These are phyloP conservation scores for Catocala fraxini DNA, from an alignment of 2,888 invertebrate species.

Conservation along the genomic window DNA sequence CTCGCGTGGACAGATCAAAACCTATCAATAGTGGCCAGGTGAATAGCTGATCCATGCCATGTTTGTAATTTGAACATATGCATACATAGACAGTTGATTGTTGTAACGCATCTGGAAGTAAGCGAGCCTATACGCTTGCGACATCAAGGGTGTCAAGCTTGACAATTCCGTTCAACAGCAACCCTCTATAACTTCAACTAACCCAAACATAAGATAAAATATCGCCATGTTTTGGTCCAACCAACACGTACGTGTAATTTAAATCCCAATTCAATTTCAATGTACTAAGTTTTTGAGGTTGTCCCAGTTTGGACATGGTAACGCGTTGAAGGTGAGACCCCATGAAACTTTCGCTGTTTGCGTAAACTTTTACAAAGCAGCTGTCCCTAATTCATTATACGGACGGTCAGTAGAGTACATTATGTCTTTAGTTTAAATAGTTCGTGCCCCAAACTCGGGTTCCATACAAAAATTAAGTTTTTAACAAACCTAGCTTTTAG, in stretches of 20 bases:
- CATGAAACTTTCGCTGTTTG: slow-evolving; percentile 44
- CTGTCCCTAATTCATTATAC: slow-evolving; percentile 42
- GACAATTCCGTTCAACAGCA: too few species aligned
- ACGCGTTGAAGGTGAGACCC: slow-evolving; percentile 34
- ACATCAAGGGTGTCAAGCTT: too few species aligned
- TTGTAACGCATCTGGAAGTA: too few species aligned
- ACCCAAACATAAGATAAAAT: too few species aligned
- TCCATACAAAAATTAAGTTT: slow-evolving; percentile 19
- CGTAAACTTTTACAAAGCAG: slow-evolving; percentile 45
- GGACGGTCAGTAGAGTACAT: slow-evolving; percentile 30
- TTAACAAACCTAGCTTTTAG: not conserved
- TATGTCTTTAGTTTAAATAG: slow-evolving; percentile 44
- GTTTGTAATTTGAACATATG: too few species aligned
- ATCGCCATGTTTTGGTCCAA: too few species aligned
- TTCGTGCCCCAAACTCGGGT: slow-evolving; percentile 16
- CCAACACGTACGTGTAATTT: not conserved
- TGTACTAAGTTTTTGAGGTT: slow-evolving; percentile 35
- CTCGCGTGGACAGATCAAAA: too few species aligned
- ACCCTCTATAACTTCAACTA: too few species aligned
- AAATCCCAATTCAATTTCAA: slow-evolving; percentile 7
- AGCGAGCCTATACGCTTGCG: too few species aligned
- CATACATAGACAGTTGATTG: too few species aligned
- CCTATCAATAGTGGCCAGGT: too few species aligned
- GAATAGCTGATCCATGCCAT: too few species aligned
- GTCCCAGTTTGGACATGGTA: slow-evolving; percentile 26